These are phyloP conservation scores for Clusia tigrina DNA, from an alignment of 2,888 invertebrate species.

Conservation along the genomic window DNA sequence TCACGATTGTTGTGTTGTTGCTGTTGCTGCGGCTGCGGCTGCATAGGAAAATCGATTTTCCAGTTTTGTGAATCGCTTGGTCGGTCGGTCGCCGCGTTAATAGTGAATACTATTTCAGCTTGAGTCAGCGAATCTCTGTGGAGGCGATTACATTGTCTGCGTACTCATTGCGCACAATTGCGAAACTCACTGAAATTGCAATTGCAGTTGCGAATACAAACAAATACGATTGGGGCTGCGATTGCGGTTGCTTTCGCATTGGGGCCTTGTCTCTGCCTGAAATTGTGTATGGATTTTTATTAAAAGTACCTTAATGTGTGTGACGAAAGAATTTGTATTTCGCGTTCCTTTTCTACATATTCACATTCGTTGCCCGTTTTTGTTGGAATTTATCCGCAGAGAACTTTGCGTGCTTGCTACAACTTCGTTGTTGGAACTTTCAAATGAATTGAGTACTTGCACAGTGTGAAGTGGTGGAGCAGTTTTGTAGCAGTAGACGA, in stretches of 20 bases:
- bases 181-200: no score
- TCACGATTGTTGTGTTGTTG: no score
- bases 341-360: not conserved
- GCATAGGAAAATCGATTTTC: not conserved
- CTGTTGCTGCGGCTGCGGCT: no score
- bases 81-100: not conserved
- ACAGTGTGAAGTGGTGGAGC: not conserved
- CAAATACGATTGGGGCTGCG: not conserved
- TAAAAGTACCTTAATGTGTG: not conserved
- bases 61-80: no score
- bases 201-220: not conserved
- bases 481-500: no score
- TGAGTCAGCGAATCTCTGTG: not conserved
- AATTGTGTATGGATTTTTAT: not conserved
- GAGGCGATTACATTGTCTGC: no score
- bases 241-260: not conserved
- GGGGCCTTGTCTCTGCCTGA: not conserved
- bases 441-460: not conserved
- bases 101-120: not conserved
- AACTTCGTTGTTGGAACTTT: not conserved
- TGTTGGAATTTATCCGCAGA: not conserved
- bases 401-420: not conserved
- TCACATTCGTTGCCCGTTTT: not conserved
- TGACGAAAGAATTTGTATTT: conserved; percentile 7
- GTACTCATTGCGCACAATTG: no score